These are phyloP conservation scores for Catagonus wagneri DNA, from an alignment of 2,113 vertebrate genomes.

Conservation along the genomic window DNA sequence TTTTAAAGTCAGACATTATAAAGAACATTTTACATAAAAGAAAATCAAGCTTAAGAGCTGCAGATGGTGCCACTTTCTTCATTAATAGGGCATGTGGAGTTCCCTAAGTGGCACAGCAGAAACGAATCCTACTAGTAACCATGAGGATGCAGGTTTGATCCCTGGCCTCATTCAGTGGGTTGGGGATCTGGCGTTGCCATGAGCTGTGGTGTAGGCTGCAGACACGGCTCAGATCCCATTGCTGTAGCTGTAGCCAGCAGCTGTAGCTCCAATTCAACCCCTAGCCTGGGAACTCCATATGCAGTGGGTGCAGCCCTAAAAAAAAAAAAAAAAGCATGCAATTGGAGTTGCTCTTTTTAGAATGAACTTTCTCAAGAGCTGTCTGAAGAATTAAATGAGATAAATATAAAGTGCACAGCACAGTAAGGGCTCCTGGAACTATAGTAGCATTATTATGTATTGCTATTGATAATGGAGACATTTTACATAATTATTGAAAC, in stretches of 20 bases:
- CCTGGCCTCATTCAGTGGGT: too few relatives aligned
- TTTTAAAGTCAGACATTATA: neutral
- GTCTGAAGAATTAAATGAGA: constrained; percentile 32
- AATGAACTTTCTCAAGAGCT: neutral
- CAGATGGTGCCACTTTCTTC: neutral
- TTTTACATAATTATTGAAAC: neutral
- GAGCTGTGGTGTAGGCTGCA: too few relatives aligned
- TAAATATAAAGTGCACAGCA: neutral
- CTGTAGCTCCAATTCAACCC: too few relatives aligned
- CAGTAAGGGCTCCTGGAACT: neutral
- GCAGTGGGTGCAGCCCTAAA: too few relatives aligned
- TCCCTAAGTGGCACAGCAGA: too few relatives aligned
- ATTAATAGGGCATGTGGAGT: neutral
- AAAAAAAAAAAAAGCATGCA: too few relatives aligned
- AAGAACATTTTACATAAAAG: neutral
- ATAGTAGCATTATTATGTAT: neutral
- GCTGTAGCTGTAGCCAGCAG: too few relatives aligned
- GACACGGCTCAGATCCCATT: too few relatives aligned
- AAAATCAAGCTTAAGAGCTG: neutral
- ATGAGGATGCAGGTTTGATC: too few relatives aligned
- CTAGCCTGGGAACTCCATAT: too few relatives aligned
- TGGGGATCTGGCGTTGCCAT: too few relatives aligned
- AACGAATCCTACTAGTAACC: too few relatives aligned
- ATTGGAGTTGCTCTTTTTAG: neutral
- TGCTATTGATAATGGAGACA: neutral